phyloP scores from a whole-genome alignment of 1,140 invertebrate genomes.

The Belonocnema kinseyi region DNA sequence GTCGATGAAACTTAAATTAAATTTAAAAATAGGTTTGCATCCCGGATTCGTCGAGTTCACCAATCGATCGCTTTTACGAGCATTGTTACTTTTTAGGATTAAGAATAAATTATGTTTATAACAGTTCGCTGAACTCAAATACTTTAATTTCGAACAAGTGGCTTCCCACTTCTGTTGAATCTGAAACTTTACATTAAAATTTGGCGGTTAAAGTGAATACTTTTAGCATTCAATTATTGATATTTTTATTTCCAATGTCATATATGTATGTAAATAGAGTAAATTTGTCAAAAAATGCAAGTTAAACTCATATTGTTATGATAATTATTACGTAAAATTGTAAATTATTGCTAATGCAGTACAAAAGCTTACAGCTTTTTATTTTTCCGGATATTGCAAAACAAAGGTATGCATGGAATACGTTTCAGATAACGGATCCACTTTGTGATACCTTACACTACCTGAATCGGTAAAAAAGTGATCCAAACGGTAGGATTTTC shows the following conservation, averaged over 20 bases:
- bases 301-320: not conserved
- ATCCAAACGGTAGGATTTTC: too few relatives aligned
- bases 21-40: conserved; percentile 13
- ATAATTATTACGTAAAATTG: not conserved
- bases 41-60: not conserved
- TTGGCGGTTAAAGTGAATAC: not conserved
- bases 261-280: not conserved
- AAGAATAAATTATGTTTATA: conserved; percentile 17
- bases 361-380: too few relatives aligned
- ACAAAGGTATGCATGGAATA: too few relatives aligned
- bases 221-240: not conserved
- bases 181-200: not conserved
- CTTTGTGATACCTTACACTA: too few relatives aligned
- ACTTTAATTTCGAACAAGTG: too few relatives aligned
- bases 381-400: too few relatives aligned
- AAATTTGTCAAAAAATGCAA: not conserved
- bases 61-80: conserved; percentile 14
- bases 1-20: not conserved
- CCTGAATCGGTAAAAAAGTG: too few relatives aligned
- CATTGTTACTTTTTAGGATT: not conserved
- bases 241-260: not conserved
- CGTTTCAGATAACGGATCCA: too few relatives aligned
- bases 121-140: not conserved
- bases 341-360: not conserved
- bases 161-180: not conserved